phyloP scores from a whole-genome alignment of 2,888 invertebrate genomes.

The Pycnomerus fuliginosus region DNA sequence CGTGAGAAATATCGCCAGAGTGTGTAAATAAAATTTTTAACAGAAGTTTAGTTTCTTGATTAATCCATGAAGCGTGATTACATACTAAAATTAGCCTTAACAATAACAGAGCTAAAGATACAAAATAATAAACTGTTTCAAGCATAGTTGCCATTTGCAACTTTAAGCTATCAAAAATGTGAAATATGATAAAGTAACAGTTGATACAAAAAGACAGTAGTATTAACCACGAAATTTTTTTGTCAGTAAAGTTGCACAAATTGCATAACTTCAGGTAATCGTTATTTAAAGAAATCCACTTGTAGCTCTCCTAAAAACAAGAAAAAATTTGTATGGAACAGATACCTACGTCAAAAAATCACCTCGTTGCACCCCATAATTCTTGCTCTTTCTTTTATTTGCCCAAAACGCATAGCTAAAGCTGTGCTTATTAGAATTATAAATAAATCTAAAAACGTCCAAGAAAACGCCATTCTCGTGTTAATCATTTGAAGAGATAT shows the following conservation, averaged over 20 bases:
- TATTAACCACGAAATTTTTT: conserved; percentile 13
- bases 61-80: conserved; percentile 13
- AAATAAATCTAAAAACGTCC: conserved; percentile 19
- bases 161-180: conserved; percentile 6
- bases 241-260: conserved; percentile 11
- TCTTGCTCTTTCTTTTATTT: conserved; percentile 13
- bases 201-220: conserved; percentile 15
- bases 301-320: too few species aligned
- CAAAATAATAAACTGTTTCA: conserved; percentile 9
- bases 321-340: too few species aligned
- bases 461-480: conserved; percentile 20
- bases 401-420: conserved; percentile 10
- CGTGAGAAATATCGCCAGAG: conserved; percentile 10
- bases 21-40: conserved; percentile 4
- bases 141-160: conserved; percentile 4
- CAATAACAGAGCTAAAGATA: conserved; percentile 9
- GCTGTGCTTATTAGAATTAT: conserved; percentile 16
- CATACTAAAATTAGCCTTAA: conserved; percentile 10
- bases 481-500: conserved; percentile 10
- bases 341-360: too few species aligned
- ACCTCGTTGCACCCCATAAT: too few species aligned
- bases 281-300: conserved; percentile 7
- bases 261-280: conserved; percentile 16
- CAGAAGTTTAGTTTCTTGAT: conserved; percentile 15
- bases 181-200: conserved; percentile 17